Percentiles rank a stretch among this genome's conserved stretches.
These are phyloP conservation scores for Shinisaurus crocodilurus DNA, from an alignment of 2,113 vertebrate species.

Conservation along the genomic window DNA sequence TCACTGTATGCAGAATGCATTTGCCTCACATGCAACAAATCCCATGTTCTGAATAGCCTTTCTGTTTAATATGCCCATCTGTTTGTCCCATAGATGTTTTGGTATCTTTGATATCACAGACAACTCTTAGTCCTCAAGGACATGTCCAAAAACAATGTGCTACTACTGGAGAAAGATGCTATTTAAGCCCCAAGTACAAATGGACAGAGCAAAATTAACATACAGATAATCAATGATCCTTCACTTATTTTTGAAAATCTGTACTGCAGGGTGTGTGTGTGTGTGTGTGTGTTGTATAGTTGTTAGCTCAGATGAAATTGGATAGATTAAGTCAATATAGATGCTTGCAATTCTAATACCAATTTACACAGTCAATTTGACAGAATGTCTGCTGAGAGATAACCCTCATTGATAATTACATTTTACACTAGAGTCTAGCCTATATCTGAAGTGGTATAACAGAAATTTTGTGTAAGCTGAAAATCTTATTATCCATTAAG, in stretches of 20 bases:
- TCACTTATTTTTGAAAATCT: slow-evolving; percentile 10
- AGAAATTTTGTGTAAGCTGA: neutral
- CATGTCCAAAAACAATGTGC: neutral
- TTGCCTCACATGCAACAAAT: neutral
- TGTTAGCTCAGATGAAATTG: slow-evolving; percentile 24
- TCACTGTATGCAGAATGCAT: neutral
- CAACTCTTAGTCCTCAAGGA: neutral
- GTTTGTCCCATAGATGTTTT: neutral
- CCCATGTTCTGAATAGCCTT: neutral
- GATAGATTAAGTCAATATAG: slow-evolving; percentile 26
- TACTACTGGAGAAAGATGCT: neutral
- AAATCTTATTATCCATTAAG: slow-evolving; percentile 14
- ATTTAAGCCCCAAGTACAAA: neutral
- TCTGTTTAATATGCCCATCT: neutral
- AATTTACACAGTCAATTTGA: slow-evolving; percentile 17
- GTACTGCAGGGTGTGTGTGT: neutral
- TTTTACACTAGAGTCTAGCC: slow-evolving; percentile 14
- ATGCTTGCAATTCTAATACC: slow-evolving; percentile 3
- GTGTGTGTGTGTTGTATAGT: neutral
- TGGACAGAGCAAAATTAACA: neutral
- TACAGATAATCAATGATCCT: slow-evolving; percentile 11
- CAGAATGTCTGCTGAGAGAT: slow-evolving; percentile 8
- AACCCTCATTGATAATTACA: slow-evolving; percentile 28
- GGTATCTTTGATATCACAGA: no score
- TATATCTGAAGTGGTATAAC: slow-evolving; percentile 15